Percentiles rank a stretch among this genome's conserved stretches.
phyloP scores from a whole-genome alignment of 2,113 vertebrate species.

The Helogale parvula region DNA sequence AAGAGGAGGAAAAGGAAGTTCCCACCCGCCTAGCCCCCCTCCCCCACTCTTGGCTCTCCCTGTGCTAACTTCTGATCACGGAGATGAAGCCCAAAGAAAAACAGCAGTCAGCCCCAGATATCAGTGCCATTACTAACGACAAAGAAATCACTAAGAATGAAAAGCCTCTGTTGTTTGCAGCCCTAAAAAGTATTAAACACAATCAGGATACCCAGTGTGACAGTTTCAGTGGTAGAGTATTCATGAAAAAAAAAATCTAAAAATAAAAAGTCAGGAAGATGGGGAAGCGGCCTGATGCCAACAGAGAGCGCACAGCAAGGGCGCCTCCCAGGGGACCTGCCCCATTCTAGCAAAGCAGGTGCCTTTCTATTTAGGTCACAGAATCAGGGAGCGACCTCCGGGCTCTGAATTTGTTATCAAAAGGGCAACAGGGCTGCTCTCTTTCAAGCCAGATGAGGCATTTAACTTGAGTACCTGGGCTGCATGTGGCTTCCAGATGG shows the following conservation, averaged over 20 bases:
- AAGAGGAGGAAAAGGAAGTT: background rate
- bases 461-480: background rate
- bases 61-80: background rate
- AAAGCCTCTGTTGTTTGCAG: background rate
- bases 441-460: background rate
- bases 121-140: background rate
- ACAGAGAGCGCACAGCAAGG: fast-evolving
- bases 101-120: background rate
- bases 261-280: background rate
- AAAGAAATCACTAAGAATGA: background rate
- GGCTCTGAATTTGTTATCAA: background rate
- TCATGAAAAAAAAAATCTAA: background rate
- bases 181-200: background rate
- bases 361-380: background rate
- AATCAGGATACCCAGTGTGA: background rate
- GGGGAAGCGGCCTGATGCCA: background rate
- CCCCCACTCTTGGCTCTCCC: background rate
- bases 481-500: background rate
- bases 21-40: background rate
- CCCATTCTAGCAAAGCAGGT: background rate
- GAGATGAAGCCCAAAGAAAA: background rate
- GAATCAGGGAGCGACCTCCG: background rate
- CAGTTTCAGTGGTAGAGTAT: background rate
- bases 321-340: too few species aligned
- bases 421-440: background rate